Conservation (phyloP, 2,797 vertebrate genomes). For the Adrianichthys oophorus region DNA sequence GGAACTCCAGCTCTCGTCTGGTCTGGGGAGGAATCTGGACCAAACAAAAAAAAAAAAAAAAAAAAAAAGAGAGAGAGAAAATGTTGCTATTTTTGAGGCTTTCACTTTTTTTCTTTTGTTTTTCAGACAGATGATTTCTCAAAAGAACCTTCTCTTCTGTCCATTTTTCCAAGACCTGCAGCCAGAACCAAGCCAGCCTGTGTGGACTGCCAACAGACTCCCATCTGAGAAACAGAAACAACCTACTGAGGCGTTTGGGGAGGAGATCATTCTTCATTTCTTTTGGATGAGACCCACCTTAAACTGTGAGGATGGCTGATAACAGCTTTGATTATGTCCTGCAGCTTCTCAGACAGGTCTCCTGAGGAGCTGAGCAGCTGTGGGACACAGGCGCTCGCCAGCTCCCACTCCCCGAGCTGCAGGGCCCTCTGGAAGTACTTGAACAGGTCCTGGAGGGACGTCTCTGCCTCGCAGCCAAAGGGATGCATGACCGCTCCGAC, state of each 20-base stretch:
- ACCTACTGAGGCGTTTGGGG: not conserved
- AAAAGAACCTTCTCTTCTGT: conserved; percentile 80
- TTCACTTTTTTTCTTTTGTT: not conserved
- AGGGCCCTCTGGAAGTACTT: conserved; percentile 87
- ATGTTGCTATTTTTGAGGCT: no score
- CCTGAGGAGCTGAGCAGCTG: conserved; percentile 79
- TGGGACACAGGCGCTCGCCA: conserved; percentile 86
- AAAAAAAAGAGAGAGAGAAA: not conserved
- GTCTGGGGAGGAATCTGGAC: conserved; percentile 72
- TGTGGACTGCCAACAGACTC: conserved; percentile 81
- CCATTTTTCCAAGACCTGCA: conserved; percentile 88
- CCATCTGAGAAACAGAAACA: conserved; percentile 68
- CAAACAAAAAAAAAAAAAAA: conserved; percentile 2
- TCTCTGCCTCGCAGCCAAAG: conserved; percentile 84
- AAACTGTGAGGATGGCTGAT: conserved; percentile 79
- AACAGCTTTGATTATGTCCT: conserved; percentile 82
- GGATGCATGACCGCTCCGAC: conserved; percentile 75
- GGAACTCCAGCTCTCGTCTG: conserved; percentile 86
- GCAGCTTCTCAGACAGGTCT: conserved; percentile 70
- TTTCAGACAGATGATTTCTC: not conserved
- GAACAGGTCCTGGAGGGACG: conserved; percentile 84
- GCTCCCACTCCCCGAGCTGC: conserved; percentile 86
- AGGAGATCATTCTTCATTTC: not conserved
- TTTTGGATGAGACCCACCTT: conserved; percentile 72
- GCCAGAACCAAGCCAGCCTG: conserved; percentile 91